Base-by-base conservation (phyloP, 2,797 vertebrate species). In the Hirundo rustica region DNA sequence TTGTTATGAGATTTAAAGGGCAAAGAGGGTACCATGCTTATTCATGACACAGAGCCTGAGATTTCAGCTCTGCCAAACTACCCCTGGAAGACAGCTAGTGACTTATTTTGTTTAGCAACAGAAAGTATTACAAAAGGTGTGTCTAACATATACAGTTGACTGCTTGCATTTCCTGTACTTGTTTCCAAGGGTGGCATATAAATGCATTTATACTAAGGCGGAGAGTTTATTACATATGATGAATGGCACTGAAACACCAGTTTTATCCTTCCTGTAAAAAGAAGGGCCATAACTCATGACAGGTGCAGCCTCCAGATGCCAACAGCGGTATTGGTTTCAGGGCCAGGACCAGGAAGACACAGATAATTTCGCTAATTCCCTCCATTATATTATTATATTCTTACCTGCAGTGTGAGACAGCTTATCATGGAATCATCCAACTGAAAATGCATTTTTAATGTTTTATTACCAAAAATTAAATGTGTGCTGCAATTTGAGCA, bases 81-180 rank as follows among this genome's bases (percentile, higher is more conserved):
- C 86, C 40, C 61, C 65, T 92, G 86, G 88, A 95, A 88, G 95
- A 96, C 67, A 89, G 60, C 51, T 89, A 57, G 73, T 87, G 89
- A 93, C 95, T 97, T 86, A 77, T 96, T 97, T 97, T 95, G 93
- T 95, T 95, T 93, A 97, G 90, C 74, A 94, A 88, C 68, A 90
- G 82, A 95, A 97, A 93, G 86, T 78, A 95, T 93, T 78, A 94
- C 60, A 93, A 95, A 94, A 96, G 95, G 23, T 75, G 26, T 91
- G 94, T 92, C 88, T 96, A 97, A 93, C 66, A 74, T 47, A 91
- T 68, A 80, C 62, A 93, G 74, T 55, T 95, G 85, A 97, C 95
- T 93, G 95, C 75, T 95, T 95, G 80, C 85, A 95, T 97, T 96
- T 96, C 93, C 94, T 88, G 62, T 91, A 88, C 92, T 96, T 2